Evolutionary conservation across 2,888 invertebrate species (phyloP), one percentile per base, ranked within the genome.

Genomic region (Limnephilus marmoratus): DNA sequence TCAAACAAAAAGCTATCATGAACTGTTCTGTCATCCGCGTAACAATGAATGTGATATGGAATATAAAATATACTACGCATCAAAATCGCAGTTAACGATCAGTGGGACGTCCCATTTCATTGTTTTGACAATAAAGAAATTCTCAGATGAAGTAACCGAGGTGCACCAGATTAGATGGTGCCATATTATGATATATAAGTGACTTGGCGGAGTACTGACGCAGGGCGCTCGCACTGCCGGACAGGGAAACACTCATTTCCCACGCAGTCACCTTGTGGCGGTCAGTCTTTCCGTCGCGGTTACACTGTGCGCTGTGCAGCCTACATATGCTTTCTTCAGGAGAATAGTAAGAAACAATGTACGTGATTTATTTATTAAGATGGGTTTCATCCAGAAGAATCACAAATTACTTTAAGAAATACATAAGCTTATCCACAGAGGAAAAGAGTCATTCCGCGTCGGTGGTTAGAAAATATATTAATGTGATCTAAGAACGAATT

Each of bases 261-360:
- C 93, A 93, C 93, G 93, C 91, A 82, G 85, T 89, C 88, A 34
- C 85, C 37, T 85, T 85, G 85, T 90, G 45, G 37, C 34, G 53
- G 87, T 34, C 53, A 1, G 87, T 87, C n/a, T 68, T 87, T 87
- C 87, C 2, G 18, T 29, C 34, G 5, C 29, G n/a, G 87, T 53
- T 87, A 31, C n/a, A 24, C 2, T 45, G 12, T 12, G 12, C n/a
- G 9, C 2, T 45, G 12, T 12, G 12, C 12, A 45, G 45, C 12
- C 45, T 45, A 12, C 0, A 11, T 11, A 11, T 12, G 45, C 11
- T 45, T 45, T 45, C 12, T 45, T 1, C 41, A 41, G 41, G 9
- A 41, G 9, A 41, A 41, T 41, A 41, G 9, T 1, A 11, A 45
- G 12, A 12, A 45, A 12, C 11, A 12, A 12, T 11, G 45, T 12